Evolutionary conservation across 2,797 vertebrate species (phyloP).

Genomic region (Gymnopithys bicolor): DNA sequence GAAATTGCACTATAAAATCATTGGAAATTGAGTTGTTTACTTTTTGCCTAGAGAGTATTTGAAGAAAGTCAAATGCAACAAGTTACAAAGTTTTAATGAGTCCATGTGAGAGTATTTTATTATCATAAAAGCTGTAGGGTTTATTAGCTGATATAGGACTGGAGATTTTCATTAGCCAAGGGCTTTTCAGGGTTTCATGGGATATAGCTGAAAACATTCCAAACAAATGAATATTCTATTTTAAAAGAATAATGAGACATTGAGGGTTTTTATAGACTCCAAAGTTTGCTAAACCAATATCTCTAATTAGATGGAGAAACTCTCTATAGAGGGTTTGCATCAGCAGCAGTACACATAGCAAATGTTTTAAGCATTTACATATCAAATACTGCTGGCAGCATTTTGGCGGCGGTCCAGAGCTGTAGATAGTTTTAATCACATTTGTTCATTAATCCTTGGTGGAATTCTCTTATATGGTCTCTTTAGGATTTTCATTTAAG

Average conservation of each 20-base stretch:
- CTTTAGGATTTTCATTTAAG: constrained; percentile 61
- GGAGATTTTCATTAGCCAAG: constrained; percentile 38
- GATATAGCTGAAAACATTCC: constrained; percentile 57
- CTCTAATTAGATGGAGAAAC: constrained; percentile 51
- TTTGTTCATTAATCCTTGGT: constrained; percentile 50
- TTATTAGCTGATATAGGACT: constrained; percentile 34
- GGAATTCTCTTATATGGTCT: constrained; percentile 61
- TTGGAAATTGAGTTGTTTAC: background rate
- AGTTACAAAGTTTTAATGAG: constrained; percentile 18
- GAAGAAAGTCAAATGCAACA: background rate
- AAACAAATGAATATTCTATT: constrained; percentile 64
- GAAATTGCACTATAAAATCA: background rate
- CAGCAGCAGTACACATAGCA: background rate
- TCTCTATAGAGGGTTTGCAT: constrained; percentile 24
- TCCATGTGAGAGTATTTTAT: background rate
- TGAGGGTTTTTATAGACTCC: constrained; percentile 45
- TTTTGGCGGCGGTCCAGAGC: constrained; percentile 37
- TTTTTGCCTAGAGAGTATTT: background rate
- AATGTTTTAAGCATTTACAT: constrained; percentile 47
- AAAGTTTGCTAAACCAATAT: constrained; percentile 59
- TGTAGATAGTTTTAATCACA: constrained; percentile 60
- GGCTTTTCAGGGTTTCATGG: constrained; percentile 49
- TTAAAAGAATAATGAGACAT: constrained; percentile 59
- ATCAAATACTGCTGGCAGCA: constrained; percentile 21
- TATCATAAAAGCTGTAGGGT: background rate